A percentile compares a stretch with the other conserved stretches of the same genome.
Conservation (phyloP, 2,113 vertebrate genomes). For the Chinchilla lanigera region DNA sequence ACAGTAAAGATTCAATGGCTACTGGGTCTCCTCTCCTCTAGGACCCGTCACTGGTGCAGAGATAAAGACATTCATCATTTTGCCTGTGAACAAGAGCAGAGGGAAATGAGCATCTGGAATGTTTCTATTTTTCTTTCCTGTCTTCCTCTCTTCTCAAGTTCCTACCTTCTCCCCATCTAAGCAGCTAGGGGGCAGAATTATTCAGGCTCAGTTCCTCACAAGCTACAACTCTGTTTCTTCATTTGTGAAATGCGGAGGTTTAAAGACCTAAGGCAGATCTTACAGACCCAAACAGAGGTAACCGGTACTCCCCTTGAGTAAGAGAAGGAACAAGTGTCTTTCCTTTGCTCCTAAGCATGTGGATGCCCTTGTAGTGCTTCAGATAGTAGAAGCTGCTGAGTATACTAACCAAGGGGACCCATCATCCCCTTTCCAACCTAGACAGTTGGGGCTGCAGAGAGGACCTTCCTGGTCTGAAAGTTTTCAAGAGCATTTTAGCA, state of each 20-base stretch:
- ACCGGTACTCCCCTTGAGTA: not conserved
- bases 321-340: not conserved
- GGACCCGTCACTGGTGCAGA: fast-evolving
- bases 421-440: not conserved
- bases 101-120: not conserved
- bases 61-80: not conserved
- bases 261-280: not conserved
- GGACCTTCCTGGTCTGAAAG: not conserved
- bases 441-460: not conserved
- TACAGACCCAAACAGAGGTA: not conserved
- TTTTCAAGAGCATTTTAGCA: not conserved
- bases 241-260: not conserved
- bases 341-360: not conserved
- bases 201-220: not conserved
- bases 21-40: not conserved
- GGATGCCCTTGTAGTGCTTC: not conserved
- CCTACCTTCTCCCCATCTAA: not conserved
- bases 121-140: not conserved
- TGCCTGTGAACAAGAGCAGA: not conserved
- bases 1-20: not conserved
- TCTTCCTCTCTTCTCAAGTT: not conserved
- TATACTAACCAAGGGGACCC: fast-evolving
- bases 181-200: not conserved
- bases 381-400: not conserved
- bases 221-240: not conserved